These are phyloP conservation scores for Otus scops DNA, from an alignment of 2,797 vertebrate genomes.

Conservation along the genomic window DNA sequence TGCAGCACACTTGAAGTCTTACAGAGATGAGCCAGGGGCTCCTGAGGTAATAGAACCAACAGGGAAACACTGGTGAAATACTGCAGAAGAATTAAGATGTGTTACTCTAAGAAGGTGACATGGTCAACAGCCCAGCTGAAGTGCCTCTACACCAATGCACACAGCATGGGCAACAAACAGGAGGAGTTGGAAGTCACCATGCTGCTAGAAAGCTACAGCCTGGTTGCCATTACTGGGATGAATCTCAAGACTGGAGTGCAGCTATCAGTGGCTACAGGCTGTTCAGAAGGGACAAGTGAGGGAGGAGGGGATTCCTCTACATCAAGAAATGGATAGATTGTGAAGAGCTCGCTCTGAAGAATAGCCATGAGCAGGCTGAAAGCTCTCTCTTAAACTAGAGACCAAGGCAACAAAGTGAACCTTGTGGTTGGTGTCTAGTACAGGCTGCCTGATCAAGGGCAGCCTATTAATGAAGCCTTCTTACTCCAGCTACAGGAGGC, in stretches of 20 bases:
- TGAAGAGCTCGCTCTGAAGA: background rate
- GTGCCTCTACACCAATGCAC: background rate
- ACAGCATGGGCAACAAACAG: background rate
- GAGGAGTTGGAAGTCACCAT: background rate
- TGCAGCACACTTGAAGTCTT: background rate
- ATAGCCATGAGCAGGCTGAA: background rate
- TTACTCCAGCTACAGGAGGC: background rate
- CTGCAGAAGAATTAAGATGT: no score
- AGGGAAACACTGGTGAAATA: background rate
- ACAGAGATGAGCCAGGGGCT: background rate
- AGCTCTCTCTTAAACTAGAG: background rate
- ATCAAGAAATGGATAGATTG: background rate
- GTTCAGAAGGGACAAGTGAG: background rate
- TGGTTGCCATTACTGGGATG: background rate
- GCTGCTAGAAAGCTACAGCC: background rate
- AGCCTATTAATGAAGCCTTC: background rate
- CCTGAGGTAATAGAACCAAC: background rate
- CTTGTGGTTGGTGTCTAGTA: background rate
- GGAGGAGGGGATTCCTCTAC: background rate
- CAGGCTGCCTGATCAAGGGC: no score
- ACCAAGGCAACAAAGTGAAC: background rate
- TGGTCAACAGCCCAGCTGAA: background rate
- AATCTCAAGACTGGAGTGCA: background rate
- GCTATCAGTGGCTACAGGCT: background rate
- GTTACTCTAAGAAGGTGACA: no score